phyloP scores from a whole-genome alignment of 2,113 vertebrate species.

The Menura novaehollandiae region DNA sequence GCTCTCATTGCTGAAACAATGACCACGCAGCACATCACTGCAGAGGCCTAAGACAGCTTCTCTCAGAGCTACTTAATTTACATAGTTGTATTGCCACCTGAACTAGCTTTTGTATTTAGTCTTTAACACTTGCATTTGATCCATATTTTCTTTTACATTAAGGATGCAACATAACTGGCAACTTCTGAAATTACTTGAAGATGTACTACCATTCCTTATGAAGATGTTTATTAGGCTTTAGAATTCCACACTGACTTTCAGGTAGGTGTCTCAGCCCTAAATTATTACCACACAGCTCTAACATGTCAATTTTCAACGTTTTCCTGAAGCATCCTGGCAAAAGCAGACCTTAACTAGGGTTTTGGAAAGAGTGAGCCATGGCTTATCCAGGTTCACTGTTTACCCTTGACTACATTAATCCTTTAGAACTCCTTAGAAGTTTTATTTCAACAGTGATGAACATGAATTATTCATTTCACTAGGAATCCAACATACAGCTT shows the following conservation, averaged over 20 bases:
- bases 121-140: not conserved
- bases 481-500: not conserved
- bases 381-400: not conserved
- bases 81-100: not conserved
- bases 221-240: not conserved
- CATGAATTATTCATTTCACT: not conserved
- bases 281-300: not conserved
- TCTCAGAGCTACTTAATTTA: not conserved
- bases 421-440: not conserved
- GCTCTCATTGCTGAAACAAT: not conserved
- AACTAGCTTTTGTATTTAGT: not conserved
- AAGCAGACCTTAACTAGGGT: not conserved
- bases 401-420: not conserved
- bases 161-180: not conserved
- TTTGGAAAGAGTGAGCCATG: not conserved
- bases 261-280: not conserved
- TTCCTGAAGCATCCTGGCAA: not conserved
- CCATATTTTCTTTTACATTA: not conserved
- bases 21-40: not conserved
- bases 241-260: not conserved
- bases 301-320: not conserved
- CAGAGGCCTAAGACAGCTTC: not conserved
- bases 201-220: not conserved
- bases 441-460: not conserved
- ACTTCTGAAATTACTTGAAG: not conserved